Percentiles rank a stretch among this genome's conserved stretches.
phyloP scores from a whole-genome alignment of 2,113 vertebrate genomes.

The Scalopus aquaticus region DNA sequence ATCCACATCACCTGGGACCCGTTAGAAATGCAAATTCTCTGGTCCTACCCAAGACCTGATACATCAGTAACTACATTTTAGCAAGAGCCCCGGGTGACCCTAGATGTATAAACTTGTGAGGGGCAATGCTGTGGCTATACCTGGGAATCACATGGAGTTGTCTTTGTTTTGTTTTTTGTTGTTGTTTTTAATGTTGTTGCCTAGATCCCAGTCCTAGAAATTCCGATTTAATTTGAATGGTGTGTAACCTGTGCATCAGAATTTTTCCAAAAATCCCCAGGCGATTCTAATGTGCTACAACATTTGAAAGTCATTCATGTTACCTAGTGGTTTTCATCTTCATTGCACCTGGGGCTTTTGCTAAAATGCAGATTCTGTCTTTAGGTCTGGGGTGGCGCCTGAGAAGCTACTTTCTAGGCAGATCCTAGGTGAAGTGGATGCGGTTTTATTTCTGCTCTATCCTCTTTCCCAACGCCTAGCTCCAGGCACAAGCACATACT shows the following conservation, averaged over 20 bases:
- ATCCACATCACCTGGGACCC: neutral
- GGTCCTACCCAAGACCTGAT: neutral
- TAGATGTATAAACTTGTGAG: neutral
- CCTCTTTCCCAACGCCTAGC: neutral
- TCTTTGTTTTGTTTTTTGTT: neutral
- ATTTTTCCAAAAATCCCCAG: neutral
- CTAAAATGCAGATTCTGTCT: neutral
- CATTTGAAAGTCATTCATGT: neutral
- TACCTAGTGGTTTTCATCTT: too few relatives aligned
- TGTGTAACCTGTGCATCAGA: neutral
- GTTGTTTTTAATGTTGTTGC: neutral
- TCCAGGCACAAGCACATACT: neutral
- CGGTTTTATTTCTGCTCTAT: neutral
- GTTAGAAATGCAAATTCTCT: neutral
- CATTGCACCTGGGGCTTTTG: neutral
- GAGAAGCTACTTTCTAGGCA: neutral
- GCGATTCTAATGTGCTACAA: neutral
- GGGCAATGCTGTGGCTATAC: neutral
- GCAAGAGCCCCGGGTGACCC: neutral
- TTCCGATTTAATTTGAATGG: neutral
- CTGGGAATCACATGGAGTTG: neutral
- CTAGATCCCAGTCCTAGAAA: neutral
- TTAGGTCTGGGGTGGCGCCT: neutral
- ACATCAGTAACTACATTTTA: neutral
- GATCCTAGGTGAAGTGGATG: neutral